Evolutionary conservation across 2,797 vertebrate species (phyloP).

Genomic region (Schizopygopsis pylzovi): DNA sequence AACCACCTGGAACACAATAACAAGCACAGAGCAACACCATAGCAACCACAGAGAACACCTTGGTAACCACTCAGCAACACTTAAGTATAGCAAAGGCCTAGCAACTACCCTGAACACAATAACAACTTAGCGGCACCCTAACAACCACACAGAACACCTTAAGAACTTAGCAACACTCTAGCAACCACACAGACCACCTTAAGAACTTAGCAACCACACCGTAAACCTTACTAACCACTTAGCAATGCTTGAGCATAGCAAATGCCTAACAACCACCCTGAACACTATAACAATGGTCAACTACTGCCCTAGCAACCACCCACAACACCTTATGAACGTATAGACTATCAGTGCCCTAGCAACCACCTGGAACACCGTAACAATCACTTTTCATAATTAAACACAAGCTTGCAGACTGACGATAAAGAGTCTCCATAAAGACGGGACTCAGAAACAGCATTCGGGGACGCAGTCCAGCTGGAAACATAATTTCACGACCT

Average conservation of each 20-base stretch:
- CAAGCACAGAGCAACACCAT: too few relatives aligned
- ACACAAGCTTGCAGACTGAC: not conserved
- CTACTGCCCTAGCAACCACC: not conserved
- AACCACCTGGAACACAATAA: too few relatives aligned
- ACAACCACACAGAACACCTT: too few relatives aligned
- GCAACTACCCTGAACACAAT: too few relatives aligned
- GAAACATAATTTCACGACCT: conserved; percentile 29
- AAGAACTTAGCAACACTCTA: too few relatives aligned
- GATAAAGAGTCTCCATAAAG: not conserved
- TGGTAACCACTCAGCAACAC: too few relatives aligned
- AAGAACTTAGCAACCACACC: not conserved
- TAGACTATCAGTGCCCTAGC: not conserved
- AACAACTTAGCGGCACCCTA: too few relatives aligned
- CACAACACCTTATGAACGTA: not conserved
- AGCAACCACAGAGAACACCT: not conserved
- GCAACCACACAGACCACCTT: not conserved
- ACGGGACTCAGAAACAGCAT: not conserved
- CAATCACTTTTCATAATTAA: not conserved
- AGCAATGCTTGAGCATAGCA: not conserved
- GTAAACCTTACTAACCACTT: not conserved
- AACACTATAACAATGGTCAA: not conserved
- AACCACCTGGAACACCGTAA: not conserved
- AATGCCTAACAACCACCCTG: not conserved
- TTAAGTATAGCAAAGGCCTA: too few relatives aligned
- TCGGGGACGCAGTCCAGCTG: not conserved